phyloP scores from a whole-genome alignment of 2,797 vertebrate genomes.

The Danio aesculapii region DNA sequence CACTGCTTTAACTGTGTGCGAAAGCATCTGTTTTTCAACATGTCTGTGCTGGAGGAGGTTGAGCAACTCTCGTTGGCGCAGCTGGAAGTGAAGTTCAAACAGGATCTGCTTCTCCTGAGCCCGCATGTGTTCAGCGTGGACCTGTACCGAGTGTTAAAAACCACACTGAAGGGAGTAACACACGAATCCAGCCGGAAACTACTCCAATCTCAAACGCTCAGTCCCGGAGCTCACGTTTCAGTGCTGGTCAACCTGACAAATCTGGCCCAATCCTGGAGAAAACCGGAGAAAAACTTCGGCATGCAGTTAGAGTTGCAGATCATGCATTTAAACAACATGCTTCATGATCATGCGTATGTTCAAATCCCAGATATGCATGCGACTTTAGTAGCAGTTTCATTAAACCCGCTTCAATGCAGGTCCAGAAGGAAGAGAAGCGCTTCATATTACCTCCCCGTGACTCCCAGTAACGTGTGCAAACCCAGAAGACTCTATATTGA shows the following conservation, averaged over 20 bases:
- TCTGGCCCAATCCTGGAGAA: slow-evolving; percentile 72
- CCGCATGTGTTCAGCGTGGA: slow-evolving; percentile 75
- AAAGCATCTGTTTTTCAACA: slow-evolving; percentile 89
- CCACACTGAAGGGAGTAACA: slow-evolving; percentile 70
- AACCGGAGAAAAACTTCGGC: slow-evolving; percentile 71
- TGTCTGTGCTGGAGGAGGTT: slow-evolving; percentile 84
- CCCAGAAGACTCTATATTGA: slow-evolving; percentile 89
- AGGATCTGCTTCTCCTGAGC: slow-evolving; percentile 61
- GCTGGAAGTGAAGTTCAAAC: slow-evolving; percentile 84
- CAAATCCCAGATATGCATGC: slow-evolving; percentile 69
- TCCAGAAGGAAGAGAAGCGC: slow-evolving; percentile 71
- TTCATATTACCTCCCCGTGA: slow-evolving; percentile 56
- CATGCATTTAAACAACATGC: accelerated
- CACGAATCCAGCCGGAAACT: slow-evolving; percentile 67
- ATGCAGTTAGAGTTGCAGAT: slow-evolving; percentile 79
- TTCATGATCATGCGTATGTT: accelerated
- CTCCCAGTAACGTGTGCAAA: slow-evolving; percentile 82
- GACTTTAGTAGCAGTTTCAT: slow-evolving; percentile 85
- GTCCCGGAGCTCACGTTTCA: slow-evolving; percentile 64
- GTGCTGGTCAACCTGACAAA: slow-evolving; percentile 83
- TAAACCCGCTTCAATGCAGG: slow-evolving; percentile 83
- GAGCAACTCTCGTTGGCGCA: slow-evolving; percentile 86
- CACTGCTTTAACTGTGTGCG: slow-evolving; percentile 75
- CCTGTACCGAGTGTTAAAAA: slow-evolving; percentile 73
- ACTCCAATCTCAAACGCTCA: slow-evolving; percentile 80